Conservation (phyloP, 2,113 vertebrate species). For the Podocnemis expansa region DNA sequence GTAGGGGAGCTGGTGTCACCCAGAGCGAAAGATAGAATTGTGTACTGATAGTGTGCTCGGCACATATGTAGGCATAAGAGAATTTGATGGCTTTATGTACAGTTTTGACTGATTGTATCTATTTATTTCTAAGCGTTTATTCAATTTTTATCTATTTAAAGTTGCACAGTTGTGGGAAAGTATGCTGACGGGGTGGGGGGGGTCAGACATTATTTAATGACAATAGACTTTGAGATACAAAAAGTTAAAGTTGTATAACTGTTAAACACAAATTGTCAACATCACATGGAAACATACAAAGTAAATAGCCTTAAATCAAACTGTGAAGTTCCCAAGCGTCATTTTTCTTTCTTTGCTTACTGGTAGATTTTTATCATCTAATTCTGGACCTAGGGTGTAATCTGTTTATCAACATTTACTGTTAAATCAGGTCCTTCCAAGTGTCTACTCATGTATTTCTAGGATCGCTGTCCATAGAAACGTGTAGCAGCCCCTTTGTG, state of each 20-base stretch:
- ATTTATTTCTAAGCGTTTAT: not conserved
- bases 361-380: not conserved
- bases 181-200: too few species aligned
- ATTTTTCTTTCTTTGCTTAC: not conserved
- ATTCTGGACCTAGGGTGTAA: not conserved
- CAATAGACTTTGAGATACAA: not conserved
- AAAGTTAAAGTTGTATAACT: not conserved
- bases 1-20: not conserved
- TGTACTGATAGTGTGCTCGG: not conserved
- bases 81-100: not conserved
- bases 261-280: not conserved
- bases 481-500: not conserved
- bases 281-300: not conserved
- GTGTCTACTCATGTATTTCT: not conserved
- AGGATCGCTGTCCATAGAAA: not conserved
- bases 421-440: too few species aligned
- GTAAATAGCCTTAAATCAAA: not conserved
- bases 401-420: not conserved
- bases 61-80: not conserved
- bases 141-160: not conserved
- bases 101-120: too few species aligned
- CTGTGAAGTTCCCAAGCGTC: not conserved
- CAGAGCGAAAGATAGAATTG: not conserved
- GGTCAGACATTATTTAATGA: not conserved
- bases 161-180: not conserved